Evolutionary conservation across 1,140 invertebrate species (phyloP).

Genomic region (Euglossa dilemma): DNA sequence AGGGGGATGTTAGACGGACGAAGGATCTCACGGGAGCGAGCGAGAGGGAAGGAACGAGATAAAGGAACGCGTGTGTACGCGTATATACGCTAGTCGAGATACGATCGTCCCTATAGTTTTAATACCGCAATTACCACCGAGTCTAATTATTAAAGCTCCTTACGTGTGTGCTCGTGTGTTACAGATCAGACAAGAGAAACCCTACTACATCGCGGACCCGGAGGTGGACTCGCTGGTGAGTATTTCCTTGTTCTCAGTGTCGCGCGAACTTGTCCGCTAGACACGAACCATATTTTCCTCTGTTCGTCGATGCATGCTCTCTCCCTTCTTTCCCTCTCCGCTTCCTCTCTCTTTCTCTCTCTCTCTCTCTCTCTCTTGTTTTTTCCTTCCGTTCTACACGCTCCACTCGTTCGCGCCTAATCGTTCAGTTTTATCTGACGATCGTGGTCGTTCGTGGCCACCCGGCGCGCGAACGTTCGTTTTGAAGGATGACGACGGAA

Average conservation of each 20-base stretch:
- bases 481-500: slow-evolving; percentile 35
- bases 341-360: background rate
- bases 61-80: background rate
- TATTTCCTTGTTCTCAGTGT: slow-evolving; percentile 76
- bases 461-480: slow-evolving; percentile 1
- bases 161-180: slow-evolving; percentile 84
- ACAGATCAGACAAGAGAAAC: slow-evolving; percentile 98
- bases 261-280: background rate
- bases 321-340: background rate
- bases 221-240: slow-evolving; percentile 99
- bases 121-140: slow-evolving; percentile 76
- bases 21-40: background rate
- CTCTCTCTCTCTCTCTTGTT: background rate
- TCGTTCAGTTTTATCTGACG: slow-evolving; percentile 55
- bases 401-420: slow-evolving; percentile 36
- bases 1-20: background rate
- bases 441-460: slow-evolving; percentile 29
- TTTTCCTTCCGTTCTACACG: background rate
- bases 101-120: slow-evolving; percentile 72
- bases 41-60: background rate
- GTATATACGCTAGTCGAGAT: slow-evolving; percentile 43
- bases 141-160: slow-evolving; percentile 77
- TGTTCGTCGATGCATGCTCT: background rate
- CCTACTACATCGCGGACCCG: slow-evolving; percentile 98
- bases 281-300: background rate